Conservation (phyloP, 1,140 invertebrate genomes). For the Drosophila baimaii region DNA sequence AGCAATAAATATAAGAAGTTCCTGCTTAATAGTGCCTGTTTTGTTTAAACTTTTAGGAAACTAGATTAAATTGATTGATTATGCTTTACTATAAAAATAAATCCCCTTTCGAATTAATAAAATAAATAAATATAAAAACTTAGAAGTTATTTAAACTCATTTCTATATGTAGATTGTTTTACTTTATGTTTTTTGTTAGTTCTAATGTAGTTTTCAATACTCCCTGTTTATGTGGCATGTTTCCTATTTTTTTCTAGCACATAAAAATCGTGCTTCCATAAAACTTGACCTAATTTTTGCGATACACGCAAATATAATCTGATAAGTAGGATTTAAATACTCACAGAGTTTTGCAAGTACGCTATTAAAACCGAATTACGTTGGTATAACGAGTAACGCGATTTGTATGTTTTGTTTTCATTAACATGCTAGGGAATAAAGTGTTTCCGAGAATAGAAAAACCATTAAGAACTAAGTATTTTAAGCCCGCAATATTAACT, state of each 20-base stretch:
- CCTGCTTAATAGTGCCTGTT: not conserved
- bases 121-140: no score
- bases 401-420: slow-evolving; percentile 1
- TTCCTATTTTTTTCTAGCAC: not conserved
- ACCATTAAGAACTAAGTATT: no score
- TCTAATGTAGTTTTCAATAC: not conserved
- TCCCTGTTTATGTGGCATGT: not conserved
- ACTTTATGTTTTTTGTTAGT: not conserved
- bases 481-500: not conserved
- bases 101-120: no score
- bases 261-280: not conserved
- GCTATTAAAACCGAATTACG: slow-evolving; percentile 8
- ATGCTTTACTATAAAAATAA: no score
- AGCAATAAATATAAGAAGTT: not conserved
- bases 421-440: not conserved
- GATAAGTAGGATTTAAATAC: slow-evolving; percentile 2
- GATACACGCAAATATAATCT: slow-evolving; percentile 10
- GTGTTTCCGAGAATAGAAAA: not conserved
- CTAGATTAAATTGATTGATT: slow-evolving; percentile 4
- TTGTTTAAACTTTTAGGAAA: not conserved
- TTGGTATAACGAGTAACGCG: not conserved
- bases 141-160: no score
- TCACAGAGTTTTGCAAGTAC: slow-evolving; percentile 9
- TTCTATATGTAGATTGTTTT: no score
- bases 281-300: slow-evolving; percentile 10